Evolutionary conservation across 1,140 invertebrate species (phyloP).

Genomic region (Heterodera carotae): DNA sequence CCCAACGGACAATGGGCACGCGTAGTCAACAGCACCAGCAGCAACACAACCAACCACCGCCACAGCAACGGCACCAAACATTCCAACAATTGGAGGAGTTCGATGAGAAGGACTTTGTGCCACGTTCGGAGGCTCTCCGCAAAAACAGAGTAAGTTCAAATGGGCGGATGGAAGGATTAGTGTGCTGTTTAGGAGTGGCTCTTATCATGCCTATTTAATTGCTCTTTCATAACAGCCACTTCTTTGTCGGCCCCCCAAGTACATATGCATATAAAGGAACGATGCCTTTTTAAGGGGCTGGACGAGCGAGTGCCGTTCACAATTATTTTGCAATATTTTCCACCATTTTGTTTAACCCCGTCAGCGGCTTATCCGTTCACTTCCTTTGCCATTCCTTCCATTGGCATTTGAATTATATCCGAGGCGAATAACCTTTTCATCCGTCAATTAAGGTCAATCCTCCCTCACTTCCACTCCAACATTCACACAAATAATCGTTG

Average conservation of each 20-base stretch:
- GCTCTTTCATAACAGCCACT: no score
- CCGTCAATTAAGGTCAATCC: background rate
- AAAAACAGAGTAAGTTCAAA: slow-evolving; percentile 12
- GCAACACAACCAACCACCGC: slow-evolving; percentile 14
- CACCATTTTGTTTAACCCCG: no score
- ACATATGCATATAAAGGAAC: no score
- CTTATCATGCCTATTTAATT: no score
- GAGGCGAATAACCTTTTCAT: no score
- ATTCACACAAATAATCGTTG: background rate
- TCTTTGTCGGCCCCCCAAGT: no score
- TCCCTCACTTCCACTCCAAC: background rate
- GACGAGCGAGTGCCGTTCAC: no score
- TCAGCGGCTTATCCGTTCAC: no score
- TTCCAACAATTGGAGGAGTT: slow-evolving; percentile 35
- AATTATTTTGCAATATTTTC: no score
- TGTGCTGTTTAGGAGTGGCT: no score
- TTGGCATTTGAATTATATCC: slow-evolving; percentile 4
- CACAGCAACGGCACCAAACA: slow-evolving; percentile 28
- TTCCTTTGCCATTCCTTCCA: background rate
- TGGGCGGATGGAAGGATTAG: background rate
- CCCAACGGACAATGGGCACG: slow-evolving; percentile 23
- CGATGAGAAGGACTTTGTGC: slow-evolving; percentile 38
- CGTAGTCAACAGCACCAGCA: background rate
- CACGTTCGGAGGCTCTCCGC: slow-evolving; percentile 16
- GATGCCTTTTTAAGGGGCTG: no score